Percentiles rank a stretch among this genome's conserved stretches.
Conservation (phyloP, 2,888 invertebrate species). For the Drosophila fulvimacula region DNA sequence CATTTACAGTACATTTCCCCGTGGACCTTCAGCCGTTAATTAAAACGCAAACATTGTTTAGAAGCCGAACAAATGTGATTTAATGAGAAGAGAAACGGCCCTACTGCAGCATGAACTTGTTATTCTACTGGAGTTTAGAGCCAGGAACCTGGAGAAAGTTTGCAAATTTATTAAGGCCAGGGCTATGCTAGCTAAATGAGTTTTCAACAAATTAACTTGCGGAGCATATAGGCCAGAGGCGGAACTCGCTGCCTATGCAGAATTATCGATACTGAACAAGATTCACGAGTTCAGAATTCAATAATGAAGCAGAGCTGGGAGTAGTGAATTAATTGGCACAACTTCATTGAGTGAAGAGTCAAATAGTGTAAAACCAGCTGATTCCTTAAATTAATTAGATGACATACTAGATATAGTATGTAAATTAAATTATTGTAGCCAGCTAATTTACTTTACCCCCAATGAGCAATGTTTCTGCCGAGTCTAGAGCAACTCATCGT, state of each 20-base stretch:
- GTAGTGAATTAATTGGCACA: slow-evolving; percentile 18
- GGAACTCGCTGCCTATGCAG: slow-evolving; percentile 24
- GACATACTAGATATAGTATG: neutral
- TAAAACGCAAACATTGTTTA: slow-evolving; percentile 11
- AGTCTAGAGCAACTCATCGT: neutral
- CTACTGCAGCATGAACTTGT: slow-evolving; percentile 13
- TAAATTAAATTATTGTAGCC: neutral
- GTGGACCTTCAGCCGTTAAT: slow-evolving; percentile 4
- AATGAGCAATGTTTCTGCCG: too few relatives aligned
- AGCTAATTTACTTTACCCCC: neutral
- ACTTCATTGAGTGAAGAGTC: neutral
- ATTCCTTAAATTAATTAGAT: neutral
- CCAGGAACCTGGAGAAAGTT: slow-evolving; percentile 48
- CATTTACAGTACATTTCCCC: neutral
- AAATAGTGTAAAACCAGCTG: too few relatives aligned
- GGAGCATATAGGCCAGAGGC: slow-evolving; percentile 28
- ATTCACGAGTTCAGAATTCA: slow-evolving; percentile 24
- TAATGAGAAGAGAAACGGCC: neutral
- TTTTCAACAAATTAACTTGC: slow-evolving; percentile 33
- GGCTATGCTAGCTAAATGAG: slow-evolving; percentile 44
- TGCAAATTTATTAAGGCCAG: slow-evolving; percentile 51
- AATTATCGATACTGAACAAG: slow-evolving; percentile 50
- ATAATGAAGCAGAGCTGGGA: slow-evolving; percentile 10
- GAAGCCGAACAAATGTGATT: slow-evolving; percentile 4
- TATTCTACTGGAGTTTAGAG: slow-evolving; percentile 26